Evolutionary conservation across 2,113 vertebrate genomes (phyloP).

Genomic region (Physeter macrocephalus): DNA sequence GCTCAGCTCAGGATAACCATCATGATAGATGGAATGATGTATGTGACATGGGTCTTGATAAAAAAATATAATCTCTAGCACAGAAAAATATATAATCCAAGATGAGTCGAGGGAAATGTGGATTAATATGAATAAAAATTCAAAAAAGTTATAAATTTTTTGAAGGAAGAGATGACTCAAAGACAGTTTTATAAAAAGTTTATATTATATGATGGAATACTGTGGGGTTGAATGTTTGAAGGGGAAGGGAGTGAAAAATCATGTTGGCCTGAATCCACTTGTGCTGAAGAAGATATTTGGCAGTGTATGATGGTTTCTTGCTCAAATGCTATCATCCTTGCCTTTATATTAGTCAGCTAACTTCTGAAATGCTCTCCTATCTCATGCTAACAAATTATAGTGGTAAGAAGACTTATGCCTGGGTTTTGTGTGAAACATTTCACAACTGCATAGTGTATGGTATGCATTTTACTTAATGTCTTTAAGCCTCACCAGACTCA

Average conservation of each 20-base stretch:
- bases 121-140: not conserved
- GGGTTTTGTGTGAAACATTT: not conserved
- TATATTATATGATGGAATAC: not conserved
- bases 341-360: not conserved
- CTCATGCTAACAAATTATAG: not conserved
- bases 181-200: not conserved
- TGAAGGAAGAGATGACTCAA: not conserved
- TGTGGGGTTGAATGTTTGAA: not conserved
- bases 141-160: not conserved
- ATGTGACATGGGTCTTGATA: not conserved
- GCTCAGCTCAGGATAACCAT: not conserved
- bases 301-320: not conserved
- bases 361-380: not conserved
- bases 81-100: not conserved
- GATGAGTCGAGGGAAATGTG: not conserved
- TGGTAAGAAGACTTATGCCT: not conserved
- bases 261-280: not conserved
- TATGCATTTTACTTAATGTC: not conserved
- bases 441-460: fast-evolving
- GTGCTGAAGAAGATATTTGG: not conserved
- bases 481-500: not conserved
- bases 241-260: not conserved
- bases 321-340: not conserved
- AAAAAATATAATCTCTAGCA: not conserved
- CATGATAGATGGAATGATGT: not conserved